Evolutionary conservation across 2,797 vertebrate genomes (phyloP).

Genomic region (Microchirus variegatus): DNA sequence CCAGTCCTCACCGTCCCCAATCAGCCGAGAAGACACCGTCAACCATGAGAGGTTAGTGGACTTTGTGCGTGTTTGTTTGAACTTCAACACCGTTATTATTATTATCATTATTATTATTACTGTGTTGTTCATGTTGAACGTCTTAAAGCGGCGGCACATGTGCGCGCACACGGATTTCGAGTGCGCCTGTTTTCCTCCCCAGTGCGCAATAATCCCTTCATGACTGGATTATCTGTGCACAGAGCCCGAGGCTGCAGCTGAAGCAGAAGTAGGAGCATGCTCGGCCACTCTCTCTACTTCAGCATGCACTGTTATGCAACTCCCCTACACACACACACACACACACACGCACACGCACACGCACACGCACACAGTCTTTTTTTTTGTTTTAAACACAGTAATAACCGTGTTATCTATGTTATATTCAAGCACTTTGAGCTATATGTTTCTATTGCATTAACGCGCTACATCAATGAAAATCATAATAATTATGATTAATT

Average conservation of each 20-base stretch:
- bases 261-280: slow-evolving; percentile 1
- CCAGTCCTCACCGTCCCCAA: slow-evolving; percentile 42
- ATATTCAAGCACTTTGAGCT: no score
- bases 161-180: slow-evolving; percentile 44
- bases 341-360: no score
- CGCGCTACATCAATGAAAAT: no score
- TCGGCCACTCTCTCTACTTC: no score
- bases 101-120: no score
- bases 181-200: slow-evolving; percentile 64
- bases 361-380: no score
- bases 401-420: no score
- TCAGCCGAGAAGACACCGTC: slow-evolving; percentile 31
- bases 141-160: slow-evolving; percentile 53
- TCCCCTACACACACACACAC: no score
- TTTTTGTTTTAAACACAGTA: no score
- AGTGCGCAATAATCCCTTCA: slow-evolving; percentile 69
- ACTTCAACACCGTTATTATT: no score
- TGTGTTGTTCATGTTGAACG: background rate
- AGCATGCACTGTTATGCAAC: background rate
- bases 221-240: slow-evolving; percentile 68
- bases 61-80: slow-evolving; percentile 8
- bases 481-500: no score
- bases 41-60: slow-evolving; percentile 82
- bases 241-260: slow-evolving; percentile 23
- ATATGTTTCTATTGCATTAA: no score